These are phyloP conservation scores for Fistularia tabacaria DNA, from an alignment of 2,797 vertebrate genomes.

Conservation along the genomic window DNA sequence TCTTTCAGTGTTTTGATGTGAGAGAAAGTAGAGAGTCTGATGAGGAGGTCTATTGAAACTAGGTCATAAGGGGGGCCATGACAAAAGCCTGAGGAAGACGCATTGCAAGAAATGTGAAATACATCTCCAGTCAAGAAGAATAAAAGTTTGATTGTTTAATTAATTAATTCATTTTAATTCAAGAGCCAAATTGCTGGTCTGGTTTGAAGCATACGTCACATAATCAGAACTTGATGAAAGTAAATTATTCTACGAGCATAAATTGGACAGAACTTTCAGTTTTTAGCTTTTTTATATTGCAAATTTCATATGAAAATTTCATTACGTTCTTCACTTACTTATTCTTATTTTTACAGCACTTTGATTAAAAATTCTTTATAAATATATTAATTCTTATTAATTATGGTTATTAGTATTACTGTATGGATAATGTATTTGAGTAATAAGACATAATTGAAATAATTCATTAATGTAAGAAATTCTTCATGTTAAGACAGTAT, in stretches of 20 bases:
- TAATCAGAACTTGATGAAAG: conserved; percentile 12
- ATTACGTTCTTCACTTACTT: too few species aligned
- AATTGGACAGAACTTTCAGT: conserved; percentile 13
- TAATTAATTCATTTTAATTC: conserved; percentile 10
- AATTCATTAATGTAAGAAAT: too few species aligned
- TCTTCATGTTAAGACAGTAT: too few species aligned
- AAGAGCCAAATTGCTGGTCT: conserved; percentile 14
- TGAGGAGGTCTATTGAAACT: conserved; percentile 50
- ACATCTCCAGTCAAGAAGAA: conserved; percentile 23
- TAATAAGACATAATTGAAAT: too few species aligned
- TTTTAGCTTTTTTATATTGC: not conserved
- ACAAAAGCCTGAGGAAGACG: conserved; percentile 55
- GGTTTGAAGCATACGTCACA: conserved; percentile 20
- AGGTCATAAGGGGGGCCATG: conserved; percentile 50
- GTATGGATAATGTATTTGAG: too few species aligned
- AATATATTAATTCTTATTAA: too few species aligned
- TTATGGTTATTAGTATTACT: too few species aligned
- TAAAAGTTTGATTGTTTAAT: conserved; percentile 1
- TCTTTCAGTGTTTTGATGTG: conserved; percentile 49
- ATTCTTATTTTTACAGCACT: too few species aligned
- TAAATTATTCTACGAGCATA: conserved; percentile 1
- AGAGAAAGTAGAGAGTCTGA: conserved; percentile 35
- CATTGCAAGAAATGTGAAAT: conserved; percentile 46
- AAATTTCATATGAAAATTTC: too few species aligned
- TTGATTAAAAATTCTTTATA: too few species aligned